A percentile compares a stretch with the other conserved stretches of the same genome.
Evolutionary conservation across 53 echinoderm and acorn worm species (phyloP).

Genomic region (Crossaster papposus): DNA sequence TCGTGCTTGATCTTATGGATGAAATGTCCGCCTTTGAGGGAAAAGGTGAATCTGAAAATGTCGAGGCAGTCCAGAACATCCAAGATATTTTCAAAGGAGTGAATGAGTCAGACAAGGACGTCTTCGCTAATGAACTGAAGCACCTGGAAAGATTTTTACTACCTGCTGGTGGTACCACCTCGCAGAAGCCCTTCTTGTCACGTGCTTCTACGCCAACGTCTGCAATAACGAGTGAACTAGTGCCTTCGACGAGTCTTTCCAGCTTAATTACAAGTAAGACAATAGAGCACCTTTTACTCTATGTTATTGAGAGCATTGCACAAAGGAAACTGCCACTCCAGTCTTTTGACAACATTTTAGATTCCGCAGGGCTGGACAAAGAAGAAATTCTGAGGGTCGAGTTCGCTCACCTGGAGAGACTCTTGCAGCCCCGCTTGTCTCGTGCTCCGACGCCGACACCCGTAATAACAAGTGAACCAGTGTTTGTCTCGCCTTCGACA

Average conservation of each 20-base stretch:
- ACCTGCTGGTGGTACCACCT: neutral
- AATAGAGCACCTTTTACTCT: neutral
- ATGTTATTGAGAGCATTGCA: conserved; percentile 12
- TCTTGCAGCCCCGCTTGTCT: neutral
- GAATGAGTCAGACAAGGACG: neutral
- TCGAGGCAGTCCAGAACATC: neutral
- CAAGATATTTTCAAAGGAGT: conserved; percentile 2
- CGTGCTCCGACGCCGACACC: too few species aligned
- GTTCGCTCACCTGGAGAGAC: neutral
- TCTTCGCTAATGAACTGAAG: conserved; percentile 5
- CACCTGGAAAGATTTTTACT: neutral
- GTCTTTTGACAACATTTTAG: neutral
- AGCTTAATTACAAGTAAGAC: neutral
- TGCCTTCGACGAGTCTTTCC: neutral
- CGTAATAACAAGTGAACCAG: too few species aligned
- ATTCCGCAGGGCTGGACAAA: neutral
- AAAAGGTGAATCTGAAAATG: neutral
- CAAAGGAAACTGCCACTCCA: neutral
- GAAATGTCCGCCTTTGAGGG: neutral
- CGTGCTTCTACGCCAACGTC: too few species aligned
- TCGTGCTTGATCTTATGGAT: conserved; percentile 25
- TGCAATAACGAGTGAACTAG: neutral
- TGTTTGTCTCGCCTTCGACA: neutral
- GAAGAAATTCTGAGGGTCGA: conserved; percentile 15
- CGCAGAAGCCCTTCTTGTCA: neutral